Conservation (phyloP, 2,888 invertebrate genomes). For the Notodonta dromedarius region DNA sequence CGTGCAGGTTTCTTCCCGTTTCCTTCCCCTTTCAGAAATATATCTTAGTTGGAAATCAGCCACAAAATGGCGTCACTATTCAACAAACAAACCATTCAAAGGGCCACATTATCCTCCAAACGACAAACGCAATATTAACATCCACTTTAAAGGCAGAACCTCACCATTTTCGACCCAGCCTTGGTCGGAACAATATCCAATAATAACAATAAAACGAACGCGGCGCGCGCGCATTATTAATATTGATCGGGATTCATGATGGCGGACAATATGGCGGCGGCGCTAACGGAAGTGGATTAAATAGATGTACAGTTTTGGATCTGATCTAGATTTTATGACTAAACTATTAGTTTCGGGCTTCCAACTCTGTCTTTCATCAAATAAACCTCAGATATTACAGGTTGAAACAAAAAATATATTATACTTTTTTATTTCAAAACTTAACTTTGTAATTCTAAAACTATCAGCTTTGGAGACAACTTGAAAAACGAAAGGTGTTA, state of each 20-base stretch:
- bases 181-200: constrained; percentile 78
- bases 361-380: too few relatives aligned
- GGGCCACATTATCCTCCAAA: constrained; percentile 49
- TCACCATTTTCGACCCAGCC: constrained; percentile 69
- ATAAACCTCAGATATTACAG: too few relatives aligned
- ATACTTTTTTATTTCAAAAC: too few relatives aligned
- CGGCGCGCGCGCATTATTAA: constrained; percentile 50
- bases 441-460: too few relatives aligned
- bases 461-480: too few relatives aligned
- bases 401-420: too few relatives aligned
- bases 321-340: background rate
- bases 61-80: background rate
- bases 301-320: constrained; percentile 30
- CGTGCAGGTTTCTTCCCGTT: too few relatives aligned
- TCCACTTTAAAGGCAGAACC: constrained; percentile 59
- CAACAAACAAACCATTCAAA: constrained; percentile 28
- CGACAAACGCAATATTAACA: constrained; percentile 44
- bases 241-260: constrained; percentile 47
- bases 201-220: constrained; percentile 74
- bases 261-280: constrained; percentile 46
- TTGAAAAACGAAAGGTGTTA: too few relatives aligned
- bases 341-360: too few relatives aligned
- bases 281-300: constrained; percentile 43
- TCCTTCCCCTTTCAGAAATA: too few relatives aligned
- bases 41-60: too few relatives aligned